Conservation (phyloP, 1,140 invertebrate species). For the Nymphalis io region DNA sequence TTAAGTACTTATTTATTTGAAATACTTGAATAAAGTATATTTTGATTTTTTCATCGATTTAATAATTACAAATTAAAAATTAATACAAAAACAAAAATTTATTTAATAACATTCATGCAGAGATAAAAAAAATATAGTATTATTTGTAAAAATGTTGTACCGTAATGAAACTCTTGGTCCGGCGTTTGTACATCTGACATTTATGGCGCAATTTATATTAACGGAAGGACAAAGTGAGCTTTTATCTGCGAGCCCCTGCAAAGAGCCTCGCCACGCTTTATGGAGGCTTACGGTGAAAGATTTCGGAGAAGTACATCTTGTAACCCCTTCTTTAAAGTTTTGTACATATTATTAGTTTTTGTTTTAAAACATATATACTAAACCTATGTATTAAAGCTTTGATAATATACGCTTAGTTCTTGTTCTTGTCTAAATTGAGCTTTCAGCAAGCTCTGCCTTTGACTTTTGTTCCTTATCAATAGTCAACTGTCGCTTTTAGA, state of each 20-base stretch:
- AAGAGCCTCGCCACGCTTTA: constrained; percentile 13
- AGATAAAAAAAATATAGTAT: background rate
- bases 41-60: no score
- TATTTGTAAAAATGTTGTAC: background rate
- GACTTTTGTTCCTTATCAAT: background rate
- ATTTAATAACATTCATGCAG: background rate
- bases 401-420: no score
- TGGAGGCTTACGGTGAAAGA: constrained; percentile 12
- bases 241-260: constrained; percentile 15
- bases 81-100: no score
- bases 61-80: no score
- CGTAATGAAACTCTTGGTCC: constrained; percentile 17
- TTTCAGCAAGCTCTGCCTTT: background rate
- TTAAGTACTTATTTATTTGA: no score
- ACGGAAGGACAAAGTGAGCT: constrained; percentile 18
- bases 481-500: background rate
- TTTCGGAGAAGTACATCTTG: background rate
- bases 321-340: background rate
- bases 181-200: constrained; percentile 20
- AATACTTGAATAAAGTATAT: no score
- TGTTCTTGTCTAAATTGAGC: no score
- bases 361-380: no score
- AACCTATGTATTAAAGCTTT: no score
- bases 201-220: constrained; percentile 28
- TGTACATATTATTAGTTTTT: background rate